Percentiles rank a stretch among this genome's conserved stretches.
Conservation (phyloP, 2,113 vertebrate species). For the Ctenodactylus gundi region DNA sequence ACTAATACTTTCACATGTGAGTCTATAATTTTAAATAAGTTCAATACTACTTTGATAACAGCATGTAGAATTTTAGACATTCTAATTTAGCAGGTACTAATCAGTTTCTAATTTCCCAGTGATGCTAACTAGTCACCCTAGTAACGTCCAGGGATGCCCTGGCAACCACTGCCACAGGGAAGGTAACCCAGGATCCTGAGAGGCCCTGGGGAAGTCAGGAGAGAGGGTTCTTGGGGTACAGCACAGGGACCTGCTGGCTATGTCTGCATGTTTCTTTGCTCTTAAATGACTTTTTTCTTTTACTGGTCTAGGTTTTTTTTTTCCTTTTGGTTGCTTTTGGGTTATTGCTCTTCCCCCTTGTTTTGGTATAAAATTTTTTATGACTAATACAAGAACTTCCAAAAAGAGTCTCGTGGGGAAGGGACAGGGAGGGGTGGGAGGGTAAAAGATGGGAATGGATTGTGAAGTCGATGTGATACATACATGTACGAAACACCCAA, state of each 20-base stretch:
- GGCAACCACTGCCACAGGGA: not conserved
- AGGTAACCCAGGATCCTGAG: not conserved
- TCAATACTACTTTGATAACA: no score
- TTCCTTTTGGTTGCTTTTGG: not conserved
- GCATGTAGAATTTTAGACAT: not conserved
- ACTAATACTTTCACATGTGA: no score
- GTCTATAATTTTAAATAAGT: no score
- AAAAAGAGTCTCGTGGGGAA: no score
- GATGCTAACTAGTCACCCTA: not conserved
- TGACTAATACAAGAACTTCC: not conserved
- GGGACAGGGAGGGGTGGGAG: no score
- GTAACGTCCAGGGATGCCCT: not conserved
- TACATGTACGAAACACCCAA: no score
- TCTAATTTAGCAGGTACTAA: not conserved
- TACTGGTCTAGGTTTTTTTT: not conserved
- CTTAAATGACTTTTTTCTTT: not conserved
- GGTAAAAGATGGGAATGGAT: no score
- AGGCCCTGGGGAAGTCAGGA: not conserved
- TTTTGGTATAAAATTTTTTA: not conserved
- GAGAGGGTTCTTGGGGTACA: not conserved
- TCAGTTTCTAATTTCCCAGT: not conserved
- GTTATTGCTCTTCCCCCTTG: not conserved
- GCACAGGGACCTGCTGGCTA: no score
- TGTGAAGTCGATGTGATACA: no score
- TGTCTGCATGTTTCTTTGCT: not conserved